Conservation (phyloP, 2,113 vertebrate species). For the Pluvianellus socialis region DNA sequence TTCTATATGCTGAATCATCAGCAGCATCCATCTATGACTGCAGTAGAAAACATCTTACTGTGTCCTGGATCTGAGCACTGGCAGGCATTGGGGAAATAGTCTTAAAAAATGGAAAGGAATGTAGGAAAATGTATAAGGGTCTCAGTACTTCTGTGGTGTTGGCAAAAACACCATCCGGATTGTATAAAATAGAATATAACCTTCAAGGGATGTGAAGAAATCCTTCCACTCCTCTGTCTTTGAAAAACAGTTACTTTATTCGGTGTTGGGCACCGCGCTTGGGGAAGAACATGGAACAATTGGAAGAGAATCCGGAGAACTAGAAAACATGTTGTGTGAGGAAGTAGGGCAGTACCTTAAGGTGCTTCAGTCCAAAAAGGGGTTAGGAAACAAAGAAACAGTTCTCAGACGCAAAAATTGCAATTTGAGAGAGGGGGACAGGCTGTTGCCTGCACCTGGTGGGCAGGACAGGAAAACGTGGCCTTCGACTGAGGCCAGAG, state of each 20-base stretch:
- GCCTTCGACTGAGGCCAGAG: not conserved
- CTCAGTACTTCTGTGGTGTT: not conserved
- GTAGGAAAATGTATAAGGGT: not conserved
- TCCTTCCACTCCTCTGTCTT: not conserved
- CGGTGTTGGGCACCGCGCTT: not conserved
- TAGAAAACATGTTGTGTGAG: not conserved
- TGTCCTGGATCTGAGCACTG: not conserved
- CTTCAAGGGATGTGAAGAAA: not conserved
- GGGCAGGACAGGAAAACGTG: not conserved
- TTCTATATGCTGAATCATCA: conserved; percentile 36
- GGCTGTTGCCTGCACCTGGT: not conserved
- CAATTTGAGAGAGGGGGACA: too few species aligned
- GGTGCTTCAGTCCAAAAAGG: not conserved
- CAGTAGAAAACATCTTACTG: not conserved
- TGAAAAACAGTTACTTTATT: not conserved
- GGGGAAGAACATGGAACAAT: not conserved
- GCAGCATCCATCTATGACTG: not conserved
- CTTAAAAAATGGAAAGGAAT: not conserved
- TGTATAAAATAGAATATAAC: not conserved
- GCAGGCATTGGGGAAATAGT: not conserved
- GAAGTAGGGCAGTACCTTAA: not conserved
- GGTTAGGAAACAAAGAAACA: not conserved
- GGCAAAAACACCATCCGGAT: not conserved
- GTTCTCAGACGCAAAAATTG: not conserved
- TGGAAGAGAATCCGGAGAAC: not conserved